A percentile compares a stretch with the other conserved stretches of the same genome.
Evolutionary conservation across 2,888 invertebrate species (phyloP).

Genomic region (Ormyrus thymus): DNA sequence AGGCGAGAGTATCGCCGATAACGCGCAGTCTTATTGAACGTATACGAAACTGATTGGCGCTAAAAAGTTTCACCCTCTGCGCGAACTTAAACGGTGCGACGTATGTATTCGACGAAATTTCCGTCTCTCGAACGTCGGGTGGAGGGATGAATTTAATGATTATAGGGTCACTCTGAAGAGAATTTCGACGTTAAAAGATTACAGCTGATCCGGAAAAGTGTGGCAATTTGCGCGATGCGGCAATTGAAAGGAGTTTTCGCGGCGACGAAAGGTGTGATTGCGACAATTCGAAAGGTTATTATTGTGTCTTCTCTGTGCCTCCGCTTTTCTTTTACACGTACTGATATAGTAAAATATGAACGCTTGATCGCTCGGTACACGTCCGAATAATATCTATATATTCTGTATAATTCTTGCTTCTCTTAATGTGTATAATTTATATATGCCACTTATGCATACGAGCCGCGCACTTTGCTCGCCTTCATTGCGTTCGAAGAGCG

Average conservation of each 20-base stretch:
- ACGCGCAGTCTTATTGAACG: no score
- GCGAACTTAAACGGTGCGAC: no score
- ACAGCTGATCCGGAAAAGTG: no score
- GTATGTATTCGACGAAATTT: no score
- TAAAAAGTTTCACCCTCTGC: no score
- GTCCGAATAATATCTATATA: conserved; percentile 47
- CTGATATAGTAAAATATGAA: conserved; percentile 44
- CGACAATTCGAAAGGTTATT: background rate
- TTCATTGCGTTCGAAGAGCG: conserved; percentile 40
- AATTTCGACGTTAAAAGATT: no score
- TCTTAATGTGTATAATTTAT: conserved; percentile 14
- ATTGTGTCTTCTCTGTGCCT: background rate
- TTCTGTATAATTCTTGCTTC: background rate
- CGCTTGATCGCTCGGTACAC: conserved; percentile 29
- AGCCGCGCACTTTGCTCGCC: background rate
- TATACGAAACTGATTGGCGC: no score
- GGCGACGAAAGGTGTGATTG: conserved; percentile 27
- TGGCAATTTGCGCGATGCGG: no score
- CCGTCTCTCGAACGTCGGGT: no score
- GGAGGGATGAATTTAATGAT: no score
- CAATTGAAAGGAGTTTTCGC: background rate
- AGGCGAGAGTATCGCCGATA: no score
- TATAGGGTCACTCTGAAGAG: no score
- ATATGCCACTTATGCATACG: background rate
- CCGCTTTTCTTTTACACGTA: conserved; percentile 6